Evolutionary conservation across 1,140 invertebrate genomes (phyloP).

Genomic region (Trachymyrmex septentrionalis): DNA sequence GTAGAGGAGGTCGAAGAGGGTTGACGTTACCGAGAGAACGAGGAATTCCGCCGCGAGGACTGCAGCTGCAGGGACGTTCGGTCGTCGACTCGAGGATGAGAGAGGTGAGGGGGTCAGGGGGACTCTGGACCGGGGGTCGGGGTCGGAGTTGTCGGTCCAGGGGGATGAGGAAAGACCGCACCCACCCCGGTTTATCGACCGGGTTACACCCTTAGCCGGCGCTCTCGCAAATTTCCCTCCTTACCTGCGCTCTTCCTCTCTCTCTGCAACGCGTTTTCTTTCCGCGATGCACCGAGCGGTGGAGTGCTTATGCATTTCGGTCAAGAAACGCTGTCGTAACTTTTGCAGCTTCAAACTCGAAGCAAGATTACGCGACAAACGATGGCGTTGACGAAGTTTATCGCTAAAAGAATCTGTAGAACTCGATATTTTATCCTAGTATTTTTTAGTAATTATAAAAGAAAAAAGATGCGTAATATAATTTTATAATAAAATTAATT

Average conservation of each 20-base stretch:
- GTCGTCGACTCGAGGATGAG: constrained; percentile 61
- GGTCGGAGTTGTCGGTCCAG: constrained; percentile 70
- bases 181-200: constrained; percentile 83
- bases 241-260: constrained; percentile 67
- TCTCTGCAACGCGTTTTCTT: constrained; percentile 28
- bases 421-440: neutral
- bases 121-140: constrained; percentile 68
- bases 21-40: constrained; percentile 55
- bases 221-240: constrained; percentile 78
- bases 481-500: neutral
- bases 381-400: neutral
- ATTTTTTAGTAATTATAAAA: neutral
- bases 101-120: constrained; percentile 55
- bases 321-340: constrained; percentile 29
- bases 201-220: constrained; percentile 81
- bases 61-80: constrained; percentile 62
- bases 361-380: constrained; percentile 1
- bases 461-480: neutral
- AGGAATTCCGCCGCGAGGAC: constrained; percentile 57
- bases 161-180: constrained; percentile 81
- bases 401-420: neutral
- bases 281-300: constrained; percentile 4
- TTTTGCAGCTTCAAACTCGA: neutral
- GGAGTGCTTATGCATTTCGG: constrained; percentile 33
- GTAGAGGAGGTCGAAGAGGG: constrained; percentile 67